Evolutionary conservation across 2,797 vertebrate genomes (phyloP).

Genomic region (Scomberomorus guttatus): DNA sequence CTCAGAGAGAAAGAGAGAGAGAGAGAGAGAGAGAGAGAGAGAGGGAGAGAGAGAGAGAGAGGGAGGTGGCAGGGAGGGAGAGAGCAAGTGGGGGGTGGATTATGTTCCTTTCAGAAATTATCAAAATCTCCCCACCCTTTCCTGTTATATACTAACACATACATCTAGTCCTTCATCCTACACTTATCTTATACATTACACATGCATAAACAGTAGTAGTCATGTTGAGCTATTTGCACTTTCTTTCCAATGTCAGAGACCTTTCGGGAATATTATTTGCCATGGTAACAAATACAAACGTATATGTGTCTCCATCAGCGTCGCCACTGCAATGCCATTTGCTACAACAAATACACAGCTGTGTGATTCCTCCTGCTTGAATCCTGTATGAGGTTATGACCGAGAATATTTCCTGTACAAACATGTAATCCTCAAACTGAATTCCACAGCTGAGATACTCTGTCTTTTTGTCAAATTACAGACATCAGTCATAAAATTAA

Average conservation of each 20-base stretch:
- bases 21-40: slow-evolving; percentile 75
- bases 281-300: slow-evolving; percentile 81
- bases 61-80: slow-evolving; percentile 70
- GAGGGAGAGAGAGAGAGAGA: slow-evolving; percentile 64
- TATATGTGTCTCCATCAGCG: slow-evolving; percentile 59
- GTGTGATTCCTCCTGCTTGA: slow-evolving; percentile 9
- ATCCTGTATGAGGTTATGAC: slow-evolving; percentile 12
- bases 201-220: slow-evolving; percentile 29
- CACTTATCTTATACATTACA: slow-evolving; percentile 55
- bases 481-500: not conserved
- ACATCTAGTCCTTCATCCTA: slow-evolving; percentile 58
- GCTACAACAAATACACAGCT: slow-evolving; percentile 32
- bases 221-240: slow-evolving; percentile 57
- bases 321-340: slow-evolving; percentile 53
- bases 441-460: slow-evolving; percentile 2
- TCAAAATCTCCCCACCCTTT: slow-evolving; percentile 79
- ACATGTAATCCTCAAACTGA: slow-evolving; percentile 19
- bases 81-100: slow-evolving; percentile 78
- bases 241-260: slow-evolving; percentile 71
- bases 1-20: slow-evolving; percentile 84
- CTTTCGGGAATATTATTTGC: slow-evolving; percentile 75
- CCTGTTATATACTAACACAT: slow-evolving; percentile 71
- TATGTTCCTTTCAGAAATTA: slow-evolving; percentile 86
- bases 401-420: slow-evolving; percentile 20
- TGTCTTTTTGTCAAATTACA: slow-evolving; percentile 3